Percentiles rank a stretch among this genome's conserved stretches.
Evolutionary conservation across 2,797 vertebrate species (phyloP).

Genomic region (Pipistrellus nathusii): DNA sequence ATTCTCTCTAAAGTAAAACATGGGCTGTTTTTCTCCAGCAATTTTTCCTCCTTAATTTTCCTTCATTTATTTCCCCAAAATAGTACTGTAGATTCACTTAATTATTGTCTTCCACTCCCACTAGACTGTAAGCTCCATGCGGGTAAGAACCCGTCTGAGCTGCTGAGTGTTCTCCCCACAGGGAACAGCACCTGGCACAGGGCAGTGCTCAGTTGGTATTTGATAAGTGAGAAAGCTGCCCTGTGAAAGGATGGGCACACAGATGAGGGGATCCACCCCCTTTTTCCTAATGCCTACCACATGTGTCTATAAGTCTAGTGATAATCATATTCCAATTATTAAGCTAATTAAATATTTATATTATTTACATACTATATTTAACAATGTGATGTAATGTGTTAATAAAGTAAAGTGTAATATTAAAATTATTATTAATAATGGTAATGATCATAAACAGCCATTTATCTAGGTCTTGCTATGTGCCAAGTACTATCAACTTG

Average conservation of each 20-base stretch:
- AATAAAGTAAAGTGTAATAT: not conserved
- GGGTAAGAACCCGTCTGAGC: not conserved
- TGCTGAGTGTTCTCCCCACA: not conserved
- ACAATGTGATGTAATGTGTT: not conserved
- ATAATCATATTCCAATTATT: not conserved
- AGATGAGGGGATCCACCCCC: not conserved
- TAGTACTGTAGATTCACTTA: not conserved
- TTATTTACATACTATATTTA: not conserved
- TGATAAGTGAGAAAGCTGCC: constrained; percentile 3
- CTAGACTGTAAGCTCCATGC: not conserved
- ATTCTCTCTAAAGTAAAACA: not conserved
- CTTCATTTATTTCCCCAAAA: not conserved
- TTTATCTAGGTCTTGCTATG: not conserved
- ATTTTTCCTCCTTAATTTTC: not conserved
- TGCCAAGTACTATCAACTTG: not conserved
- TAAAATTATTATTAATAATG: not conserved
- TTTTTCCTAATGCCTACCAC: not conserved
- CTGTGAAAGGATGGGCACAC: not conserved
- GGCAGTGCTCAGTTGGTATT: not conserved
- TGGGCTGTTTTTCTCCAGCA: constrained; percentile 15
- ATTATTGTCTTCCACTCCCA: not conserved
- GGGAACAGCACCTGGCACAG: not conserved
- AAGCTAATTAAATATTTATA: not conserved
- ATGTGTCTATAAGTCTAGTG: not conserved
- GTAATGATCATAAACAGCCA: not conserved